phyloP scores from a whole-genome alignment of 2,797 vertebrate species.

The Tapirus indicus region DNA sequence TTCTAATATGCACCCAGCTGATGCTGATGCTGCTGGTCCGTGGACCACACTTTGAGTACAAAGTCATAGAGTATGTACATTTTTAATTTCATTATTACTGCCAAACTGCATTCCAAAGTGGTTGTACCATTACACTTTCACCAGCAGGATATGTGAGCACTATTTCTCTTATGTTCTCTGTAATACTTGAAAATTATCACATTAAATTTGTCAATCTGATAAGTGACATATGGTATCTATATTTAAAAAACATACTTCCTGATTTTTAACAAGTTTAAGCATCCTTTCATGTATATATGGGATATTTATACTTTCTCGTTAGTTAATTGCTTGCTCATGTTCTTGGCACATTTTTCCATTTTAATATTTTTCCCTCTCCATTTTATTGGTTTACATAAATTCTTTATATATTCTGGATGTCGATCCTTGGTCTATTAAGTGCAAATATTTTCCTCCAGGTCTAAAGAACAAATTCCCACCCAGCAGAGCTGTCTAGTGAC shows the following conservation, averaged over 20 bases:
- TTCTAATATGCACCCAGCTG: background rate
- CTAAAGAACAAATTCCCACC: background rate
- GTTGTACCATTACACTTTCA: background rate
- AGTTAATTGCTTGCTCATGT: slow-evolving; percentile 20
- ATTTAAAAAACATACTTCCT: background rate
- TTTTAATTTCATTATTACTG: slow-evolving; percentile 9
- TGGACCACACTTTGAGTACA: background rate
- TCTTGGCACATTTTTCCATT: background rate
- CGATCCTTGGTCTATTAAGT: background rate
- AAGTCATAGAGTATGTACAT: background rate
- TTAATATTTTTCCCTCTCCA: background rate
- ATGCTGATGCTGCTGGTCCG: background rate
- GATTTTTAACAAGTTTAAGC: slow-evolving; percentile 33
- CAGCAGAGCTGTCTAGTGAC: background rate
- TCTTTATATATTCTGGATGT: slow-evolving; percentile 52
- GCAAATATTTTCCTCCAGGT: background rate
- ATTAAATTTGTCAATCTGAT: background rate
- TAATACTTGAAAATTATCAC: background rate
- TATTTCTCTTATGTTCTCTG: slow-evolving; percentile 11
- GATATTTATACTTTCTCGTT: slow-evolving; percentile 33
- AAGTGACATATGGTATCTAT: background rate
- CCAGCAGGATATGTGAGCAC: background rate
- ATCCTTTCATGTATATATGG: background rate
- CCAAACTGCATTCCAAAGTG: background rate
- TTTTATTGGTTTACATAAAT: slow-evolving; percentile 13